Conservation (phyloP, 2,888 invertebrate species). For the Coelogynopora nodosa region DNA sequence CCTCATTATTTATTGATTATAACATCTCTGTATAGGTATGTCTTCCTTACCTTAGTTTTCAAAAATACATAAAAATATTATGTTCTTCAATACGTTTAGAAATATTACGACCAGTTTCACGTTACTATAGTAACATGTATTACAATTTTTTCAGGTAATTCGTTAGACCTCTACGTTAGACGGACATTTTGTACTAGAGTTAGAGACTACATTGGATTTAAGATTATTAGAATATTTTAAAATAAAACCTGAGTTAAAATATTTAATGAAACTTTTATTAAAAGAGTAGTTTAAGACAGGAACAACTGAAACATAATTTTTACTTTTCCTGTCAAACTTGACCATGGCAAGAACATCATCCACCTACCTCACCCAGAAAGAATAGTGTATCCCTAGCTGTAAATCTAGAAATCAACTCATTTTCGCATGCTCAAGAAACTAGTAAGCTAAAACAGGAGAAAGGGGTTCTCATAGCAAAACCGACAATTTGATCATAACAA, state of each 20-base stretch:
- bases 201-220: background rate
- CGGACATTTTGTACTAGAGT: background rate
- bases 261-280: background rate
- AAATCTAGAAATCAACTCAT: background rate
- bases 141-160: background rate
- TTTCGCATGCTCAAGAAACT: background rate
- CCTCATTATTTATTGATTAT: no score
- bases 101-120: background rate
- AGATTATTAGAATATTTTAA: background rate
- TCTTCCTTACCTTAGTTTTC: no score
- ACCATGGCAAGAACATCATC: background rate
- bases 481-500: background rate
- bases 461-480: background rate
- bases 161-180: background rate
- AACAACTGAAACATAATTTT: background rate
- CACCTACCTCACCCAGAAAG: background rate
- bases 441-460: background rate
- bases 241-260: background rate
- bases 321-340: background rate
- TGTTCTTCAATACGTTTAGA: background rate
- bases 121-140: background rate
- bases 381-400: background rate
- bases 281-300: background rate
- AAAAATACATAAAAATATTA: no score
- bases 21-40: no score